Evolutionary conservation across 1,140 invertebrate species (phyloP).

Genomic region (Hesperophylax magnus): DNA sequence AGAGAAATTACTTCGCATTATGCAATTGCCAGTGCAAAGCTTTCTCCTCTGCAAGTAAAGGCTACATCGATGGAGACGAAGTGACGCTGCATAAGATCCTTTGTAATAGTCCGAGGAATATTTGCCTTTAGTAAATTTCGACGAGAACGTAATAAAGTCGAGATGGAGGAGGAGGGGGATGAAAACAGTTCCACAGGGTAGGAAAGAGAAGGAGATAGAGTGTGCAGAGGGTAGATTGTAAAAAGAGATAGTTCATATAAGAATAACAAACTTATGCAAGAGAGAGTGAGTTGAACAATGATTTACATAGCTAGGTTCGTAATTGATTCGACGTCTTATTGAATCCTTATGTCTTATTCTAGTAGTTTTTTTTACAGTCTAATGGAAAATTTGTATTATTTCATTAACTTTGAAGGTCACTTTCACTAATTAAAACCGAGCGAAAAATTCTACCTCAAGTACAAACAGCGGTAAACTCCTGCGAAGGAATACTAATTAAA

Average conservation of each 20-base stretch:
- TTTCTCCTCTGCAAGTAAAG: constrained; percentile 22
- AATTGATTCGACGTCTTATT: too few species aligned
- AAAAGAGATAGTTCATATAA: too few species aligned
- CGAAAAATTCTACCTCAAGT: too few species aligned
- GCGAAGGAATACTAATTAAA: too few species aligned
- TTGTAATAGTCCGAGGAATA: constrained; percentile 49
- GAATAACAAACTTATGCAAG: neutral
- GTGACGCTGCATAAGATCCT: constrained; percentile 26
- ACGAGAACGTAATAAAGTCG: constrained; percentile 49
- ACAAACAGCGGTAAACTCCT: too few species aligned
- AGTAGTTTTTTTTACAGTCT: too few species aligned
- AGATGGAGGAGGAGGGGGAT: constrained; percentile 10
- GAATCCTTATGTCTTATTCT: too few species aligned
- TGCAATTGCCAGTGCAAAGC: constrained; percentile 26
- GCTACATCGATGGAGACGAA: constrained; percentile 18
- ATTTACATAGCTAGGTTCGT: neutral
- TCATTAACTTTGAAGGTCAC: too few species aligned
- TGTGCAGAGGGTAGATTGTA: too few species aligned
- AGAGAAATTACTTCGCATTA: constrained; percentile 32
- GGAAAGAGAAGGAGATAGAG: neutral
- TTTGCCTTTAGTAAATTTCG: constrained; percentile 53
- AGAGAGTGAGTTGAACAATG: neutral
- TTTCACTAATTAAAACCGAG: too few species aligned
- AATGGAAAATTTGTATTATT: too few species aligned
- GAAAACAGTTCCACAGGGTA: neutral